Evolutionary conservation across 2,113 vertebrate species (phyloP).

Genomic region (Haemorhous mexicanus): DNA sequence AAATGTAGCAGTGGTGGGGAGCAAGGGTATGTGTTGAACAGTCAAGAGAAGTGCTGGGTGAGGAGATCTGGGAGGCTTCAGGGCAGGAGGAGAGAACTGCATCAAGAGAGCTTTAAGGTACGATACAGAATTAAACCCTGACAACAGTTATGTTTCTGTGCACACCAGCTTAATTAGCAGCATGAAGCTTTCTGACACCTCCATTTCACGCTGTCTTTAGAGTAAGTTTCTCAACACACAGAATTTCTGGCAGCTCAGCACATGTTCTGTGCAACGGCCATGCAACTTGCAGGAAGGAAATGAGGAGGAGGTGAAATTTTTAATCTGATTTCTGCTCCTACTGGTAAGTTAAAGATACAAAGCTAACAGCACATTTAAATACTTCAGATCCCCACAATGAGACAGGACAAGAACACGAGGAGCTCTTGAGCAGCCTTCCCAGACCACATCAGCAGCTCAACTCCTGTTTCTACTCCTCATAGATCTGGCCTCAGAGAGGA

Average conservation of each 20-base stretch:
- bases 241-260: conserved; percentile 31
- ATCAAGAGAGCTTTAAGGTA: neutral
- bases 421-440: neutral
- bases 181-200: conserved; percentile 47
- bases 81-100: neutral
- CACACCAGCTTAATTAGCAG: conserved; percentile 41
- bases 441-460: neutral
- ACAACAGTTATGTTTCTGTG: conserved; percentile 6
- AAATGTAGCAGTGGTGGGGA: neutral
- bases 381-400: neutral
- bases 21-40: neutral
- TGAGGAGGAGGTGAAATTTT: neutral
- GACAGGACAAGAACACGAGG: neutral
- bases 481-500: rapidly evolving
- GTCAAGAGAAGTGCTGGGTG: neutral
- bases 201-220: conserved; percentile 44
- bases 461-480: neutral
- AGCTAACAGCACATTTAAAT: neutral
- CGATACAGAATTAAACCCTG: neutral
- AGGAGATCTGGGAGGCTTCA: neutral
- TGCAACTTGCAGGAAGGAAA: neutral
- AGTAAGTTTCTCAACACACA: neutral
- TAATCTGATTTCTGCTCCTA: conserved; percentile 6
- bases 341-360: neutral
- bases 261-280: neutral